Evolutionary conservation across 2,797 vertebrate species (phyloP).

Genomic region (Adelosebastes latens): DNA sequence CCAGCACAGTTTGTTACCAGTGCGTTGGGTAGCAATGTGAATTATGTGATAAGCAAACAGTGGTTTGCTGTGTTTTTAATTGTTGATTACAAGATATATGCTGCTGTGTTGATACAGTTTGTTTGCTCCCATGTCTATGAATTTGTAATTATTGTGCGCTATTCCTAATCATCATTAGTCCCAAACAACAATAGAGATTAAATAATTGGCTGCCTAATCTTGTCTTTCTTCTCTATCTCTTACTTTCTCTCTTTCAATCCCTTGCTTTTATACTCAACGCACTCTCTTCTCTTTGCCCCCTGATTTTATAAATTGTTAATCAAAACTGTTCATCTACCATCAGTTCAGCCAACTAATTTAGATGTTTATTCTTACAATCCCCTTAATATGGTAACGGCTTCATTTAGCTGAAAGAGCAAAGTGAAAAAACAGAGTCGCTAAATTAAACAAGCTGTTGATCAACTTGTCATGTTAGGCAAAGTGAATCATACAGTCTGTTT

Average conservation of each 20-base stretch:
- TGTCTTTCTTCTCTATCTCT: constrained; percentile 37
- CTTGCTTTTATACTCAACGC: constrained; percentile 1
- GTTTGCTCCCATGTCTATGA: constrained; percentile 67
- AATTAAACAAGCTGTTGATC: constrained; percentile 37
- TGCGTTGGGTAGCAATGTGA: constrained; percentile 40
- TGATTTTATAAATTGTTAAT: constrained; percentile 44
- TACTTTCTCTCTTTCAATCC: constrained; percentile 18
- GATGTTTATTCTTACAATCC: constrained; percentile 38
- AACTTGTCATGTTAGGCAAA: constrained; percentile 15
- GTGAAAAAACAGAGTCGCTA: constrained; percentile 21
- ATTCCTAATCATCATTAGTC: constrained; percentile 73
- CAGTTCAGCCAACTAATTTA: constrained; percentile 39
- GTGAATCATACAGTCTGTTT: constrained; percentile 21
- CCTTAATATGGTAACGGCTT: constrained; percentile 17
- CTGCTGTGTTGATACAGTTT: constrained; percentile 67
- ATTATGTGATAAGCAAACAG: constrained; percentile 72
- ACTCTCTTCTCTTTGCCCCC: constrained; percentile 11
- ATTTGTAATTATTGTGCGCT: constrained; percentile 69
- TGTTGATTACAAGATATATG: constrained; percentile 77
- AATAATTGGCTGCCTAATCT: constrained; percentile 66
- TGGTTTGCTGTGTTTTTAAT: constrained; percentile 70
- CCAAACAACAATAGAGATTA: constrained; percentile 72
- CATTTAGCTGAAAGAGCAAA: constrained; percentile 22
- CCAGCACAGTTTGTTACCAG: constrained; percentile 41
- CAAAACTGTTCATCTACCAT: constrained; percentile 39